A percentile compares a stretch with the other conserved stretches of the same genome.
Evolutionary conservation across 1,140 invertebrate genomes (phyloP).

Genomic region (Anoplolepis gracilipes): DNA sequence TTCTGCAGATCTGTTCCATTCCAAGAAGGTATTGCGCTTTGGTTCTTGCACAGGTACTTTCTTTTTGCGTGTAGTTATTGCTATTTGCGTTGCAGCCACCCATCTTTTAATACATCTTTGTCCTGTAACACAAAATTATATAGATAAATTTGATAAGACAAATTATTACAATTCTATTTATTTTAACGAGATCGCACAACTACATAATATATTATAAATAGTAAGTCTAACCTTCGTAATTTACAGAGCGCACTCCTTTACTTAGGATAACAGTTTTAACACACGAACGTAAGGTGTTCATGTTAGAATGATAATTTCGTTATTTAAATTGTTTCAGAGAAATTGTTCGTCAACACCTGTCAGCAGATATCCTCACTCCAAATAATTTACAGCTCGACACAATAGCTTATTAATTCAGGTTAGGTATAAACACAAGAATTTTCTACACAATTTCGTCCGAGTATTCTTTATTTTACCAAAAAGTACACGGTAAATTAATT

Average conservation of each 20-base stretch:
- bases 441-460: not conserved
- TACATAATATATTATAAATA: not conserved
- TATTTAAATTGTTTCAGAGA: not conserved
- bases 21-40: constrained; percentile 88
- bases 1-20: constrained; percentile 96
- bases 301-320: constrained; percentile 27
- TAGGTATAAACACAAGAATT: constrained; percentile 13
- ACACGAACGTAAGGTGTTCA: constrained; percentile 64
- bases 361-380: not conserved
- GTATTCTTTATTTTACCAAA: not conserved
- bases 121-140: constrained; percentile 63
- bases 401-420: not conserved
- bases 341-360: not conserved
- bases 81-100: constrained; percentile 86
- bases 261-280: constrained; percentile 11
- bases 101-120: constrained; percentile 85
- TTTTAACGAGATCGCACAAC: too few relatives aligned
- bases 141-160: not conserved
- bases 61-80: constrained; percentile 84
- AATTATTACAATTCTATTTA: not conserved
- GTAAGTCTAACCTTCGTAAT: constrained; percentile 62
- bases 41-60: constrained; percentile 77
- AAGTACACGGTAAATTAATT: not conserved
- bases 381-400: not conserved
- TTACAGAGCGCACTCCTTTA: constrained; percentile 25